Evolutionary conservation across 2,797 vertebrate species (phyloP).

Genomic region (Melanotaenia boesemani): DNA sequence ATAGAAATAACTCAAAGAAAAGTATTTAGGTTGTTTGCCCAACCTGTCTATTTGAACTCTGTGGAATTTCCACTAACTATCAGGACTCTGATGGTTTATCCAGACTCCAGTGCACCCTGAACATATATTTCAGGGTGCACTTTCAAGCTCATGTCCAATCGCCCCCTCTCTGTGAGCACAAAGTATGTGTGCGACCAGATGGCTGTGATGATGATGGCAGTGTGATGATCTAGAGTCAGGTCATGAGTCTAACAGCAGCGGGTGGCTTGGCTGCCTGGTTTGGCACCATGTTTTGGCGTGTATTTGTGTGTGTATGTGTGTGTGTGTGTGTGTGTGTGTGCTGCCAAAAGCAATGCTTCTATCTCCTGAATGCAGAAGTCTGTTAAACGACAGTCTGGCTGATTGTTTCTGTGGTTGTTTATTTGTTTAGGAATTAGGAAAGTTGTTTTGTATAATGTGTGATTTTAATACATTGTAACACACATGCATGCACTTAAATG

Average conservation of each 20-base stretch:
- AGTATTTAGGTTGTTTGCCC: constrained; percentile 7
- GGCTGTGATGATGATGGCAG: constrained; percentile 50
- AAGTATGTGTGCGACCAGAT: constrained; percentile 44
- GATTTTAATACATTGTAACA: constrained; percentile 11
- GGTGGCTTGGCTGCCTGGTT: constrained; percentile 49
- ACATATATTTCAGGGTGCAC: constrained; percentile 3
- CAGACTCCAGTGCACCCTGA: background rate
- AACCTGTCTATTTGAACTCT: constrained; percentile 6
- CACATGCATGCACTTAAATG: constrained; percentile 5
- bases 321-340: constrained; percentile 6
- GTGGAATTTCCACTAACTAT: constrained; percentile 11
- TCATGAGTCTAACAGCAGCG: constrained; percentile 60
- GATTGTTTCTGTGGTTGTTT: constrained; percentile 10
- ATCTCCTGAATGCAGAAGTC: constrained; percentile 58
- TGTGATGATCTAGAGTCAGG: constrained; percentile 62
- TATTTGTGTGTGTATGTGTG: constrained; percentile 16
- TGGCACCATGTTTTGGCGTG: constrained; percentile 45
- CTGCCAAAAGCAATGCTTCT: constrained; percentile 40
- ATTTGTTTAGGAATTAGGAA: constrained; percentile 10
- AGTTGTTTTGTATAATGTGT: background rate
- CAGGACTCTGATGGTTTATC: constrained; percentile 16
- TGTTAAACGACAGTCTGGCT: constrained; percentile 37
- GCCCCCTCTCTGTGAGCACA: constrained; percentile 1
- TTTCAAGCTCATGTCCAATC: constrained; percentile 22
- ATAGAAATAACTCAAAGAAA: background rate